Evolutionary conservation across 2,888 invertebrate genomes (phyloP), one percentile per base, ranked within the genome.

Genomic region (Plusia festucae): DNA sequence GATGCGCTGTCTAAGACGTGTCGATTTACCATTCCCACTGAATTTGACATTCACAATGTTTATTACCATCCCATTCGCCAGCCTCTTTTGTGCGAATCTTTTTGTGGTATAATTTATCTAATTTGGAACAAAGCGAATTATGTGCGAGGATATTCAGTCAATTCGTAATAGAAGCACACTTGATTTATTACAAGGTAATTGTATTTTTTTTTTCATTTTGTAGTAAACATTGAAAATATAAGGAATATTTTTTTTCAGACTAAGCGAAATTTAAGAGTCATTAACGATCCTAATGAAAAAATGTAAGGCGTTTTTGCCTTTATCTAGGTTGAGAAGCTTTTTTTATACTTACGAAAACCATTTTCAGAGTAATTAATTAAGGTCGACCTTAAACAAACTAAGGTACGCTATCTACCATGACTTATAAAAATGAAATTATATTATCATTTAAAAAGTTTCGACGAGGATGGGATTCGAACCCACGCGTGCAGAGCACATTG

Each of bases 401-500:
- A 15, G 49, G 52, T 24, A 51, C 60, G 4, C 34, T 40, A 32
- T 53, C 59, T 53, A 52, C 30, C 54, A 22, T 46, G 24, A 20
- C 4, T 27, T 60, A 8, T 52, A 20, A 8, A 20, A 61, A 70
- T 44, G 49, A 70, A 73, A 56, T 32, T 65, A 52, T 40, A 9
- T 18, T 24, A 16, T 40, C 46, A 46, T 16, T 22, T 9, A 53
- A 71, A 75, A 68, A 57, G 18, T 4, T 32, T 73, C 96, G 96
- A 96, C 96, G 96, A 96, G 96, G 97, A 97, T 97, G 97, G 96
- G 97, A 97, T 97, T 96, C 97, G 96, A 97, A 97, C 97, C 97
- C 97, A 97, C 97, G 97, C 97, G 97, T 96, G 97, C 96, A 97
- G 96, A 97, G 96, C 97, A 96, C 97, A 97, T 97, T 97, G 97